phyloP scores from a whole-genome alignment of 2,113 vertebrate genomes.

The Bubalus kerabau region DNA sequence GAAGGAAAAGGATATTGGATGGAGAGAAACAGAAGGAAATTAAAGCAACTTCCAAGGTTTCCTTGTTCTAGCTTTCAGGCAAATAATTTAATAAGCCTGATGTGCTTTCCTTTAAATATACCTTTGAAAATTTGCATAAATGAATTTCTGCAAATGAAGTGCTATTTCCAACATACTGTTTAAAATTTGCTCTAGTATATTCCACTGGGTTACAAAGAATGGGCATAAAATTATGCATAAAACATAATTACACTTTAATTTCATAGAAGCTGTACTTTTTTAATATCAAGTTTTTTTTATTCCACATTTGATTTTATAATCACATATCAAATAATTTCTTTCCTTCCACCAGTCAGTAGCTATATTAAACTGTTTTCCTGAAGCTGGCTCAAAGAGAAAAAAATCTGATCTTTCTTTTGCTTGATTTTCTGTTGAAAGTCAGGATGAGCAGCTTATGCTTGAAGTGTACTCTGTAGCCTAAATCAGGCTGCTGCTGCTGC shows the following conservation, averaged over 20 bases:
- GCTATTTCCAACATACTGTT: constrained; percentile 34
- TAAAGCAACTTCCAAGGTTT: not conserved
- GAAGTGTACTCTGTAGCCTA: not conserved
- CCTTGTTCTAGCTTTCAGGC: constrained; percentile 11
- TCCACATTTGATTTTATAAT: constrained; percentile 24
- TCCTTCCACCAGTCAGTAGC: not conserved
- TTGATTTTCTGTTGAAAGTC: constrained; percentile 13
- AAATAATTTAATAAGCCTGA: constrained; percentile 34
- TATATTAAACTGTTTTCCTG: not conserved
- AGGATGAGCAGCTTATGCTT: not conserved
- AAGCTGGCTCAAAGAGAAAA: not conserved
- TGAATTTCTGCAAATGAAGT: constrained; percentile 32
- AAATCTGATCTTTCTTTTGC: not conserved
- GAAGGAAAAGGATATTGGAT: not conserved
- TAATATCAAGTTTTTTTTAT: constrained; percentile 24
- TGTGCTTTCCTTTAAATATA: constrained; percentile 20
- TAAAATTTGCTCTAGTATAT: constrained; percentile 20
- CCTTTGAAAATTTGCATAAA: constrained; percentile 41
- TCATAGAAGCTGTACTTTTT: not conserved
- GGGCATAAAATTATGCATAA: not conserved
- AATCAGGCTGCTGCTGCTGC: not conserved
- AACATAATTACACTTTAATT: not conserved
- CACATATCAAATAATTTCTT: not conserved
- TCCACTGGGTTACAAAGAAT: not conserved
- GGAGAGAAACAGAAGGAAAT: not conserved